Percentiles rank a stretch among this genome's conserved stretches.
phyloP scores from a whole-genome alignment of 1,140 invertebrate genomes.

The Sycophaga agraensis region DNA sequence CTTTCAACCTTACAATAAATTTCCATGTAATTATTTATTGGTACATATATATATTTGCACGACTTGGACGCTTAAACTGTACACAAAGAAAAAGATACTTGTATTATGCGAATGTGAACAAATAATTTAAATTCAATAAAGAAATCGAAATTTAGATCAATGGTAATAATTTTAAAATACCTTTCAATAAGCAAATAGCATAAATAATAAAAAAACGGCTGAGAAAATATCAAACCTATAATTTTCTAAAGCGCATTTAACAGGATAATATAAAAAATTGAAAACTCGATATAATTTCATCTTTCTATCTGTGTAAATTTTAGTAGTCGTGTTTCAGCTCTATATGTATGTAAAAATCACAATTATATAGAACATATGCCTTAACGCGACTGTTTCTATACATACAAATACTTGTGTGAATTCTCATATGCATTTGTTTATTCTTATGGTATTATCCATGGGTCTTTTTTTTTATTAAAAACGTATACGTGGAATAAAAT shows the following conservation, averaged over 20 bases:
- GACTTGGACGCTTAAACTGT: constrained; percentile 5
- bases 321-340: background rate
- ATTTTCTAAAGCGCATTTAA: too few relatives aligned
- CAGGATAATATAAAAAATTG: too few relatives aligned
- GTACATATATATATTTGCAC: constrained; percentile 18
- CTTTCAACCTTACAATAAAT: constrained; percentile 37
- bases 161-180: too few relatives aligned
- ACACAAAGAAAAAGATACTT: constrained; percentile 1
- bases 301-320: too few relatives aligned
- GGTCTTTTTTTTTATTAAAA: constrained; percentile 49
- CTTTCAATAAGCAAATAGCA: too few relatives aligned
- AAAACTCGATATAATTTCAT: too few relatives aligned
- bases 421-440: background rate
- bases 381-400: constrained; percentile 11
- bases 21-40: constrained; percentile 32
- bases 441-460: too few relatives aligned
- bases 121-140: too few relatives aligned
- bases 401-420: background rate
- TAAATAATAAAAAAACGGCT: too few relatives aligned
- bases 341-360: constrained; percentile 18
- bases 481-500: constrained; percentile 52
- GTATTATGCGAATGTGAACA: too few relatives aligned
- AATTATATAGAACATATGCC: constrained; percentile 33
- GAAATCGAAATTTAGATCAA: too few relatives aligned
- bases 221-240: too few relatives aligned